A percentile compares a stretch with the other conserved stretches of the same genome.
These are phyloP conservation scores for Dolichallabes microphthalmus DNA, from an alignment of 2,113 vertebrate species.

Conservation along the genomic window DNA sequence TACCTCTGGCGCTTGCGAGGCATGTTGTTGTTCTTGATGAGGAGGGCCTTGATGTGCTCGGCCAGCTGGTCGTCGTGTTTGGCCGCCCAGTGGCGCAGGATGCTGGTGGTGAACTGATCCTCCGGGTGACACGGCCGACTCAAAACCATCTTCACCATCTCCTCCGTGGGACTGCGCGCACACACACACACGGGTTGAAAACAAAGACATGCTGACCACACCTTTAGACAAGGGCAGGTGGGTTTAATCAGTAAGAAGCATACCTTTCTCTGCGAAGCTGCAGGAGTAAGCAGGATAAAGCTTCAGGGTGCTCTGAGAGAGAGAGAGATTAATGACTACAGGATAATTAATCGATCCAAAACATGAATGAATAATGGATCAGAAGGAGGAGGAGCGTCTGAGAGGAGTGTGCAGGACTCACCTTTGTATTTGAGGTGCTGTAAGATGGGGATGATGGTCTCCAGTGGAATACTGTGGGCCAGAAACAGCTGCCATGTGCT, in stretches of 20 bases:
- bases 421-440: constrained; percentile 97
- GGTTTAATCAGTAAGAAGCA: constrained; percentile 33
- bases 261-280: constrained; percentile 93
- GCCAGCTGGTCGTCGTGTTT: constrained; percentile 88
- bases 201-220: not conserved
- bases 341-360: not conserved
- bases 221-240: not conserved
- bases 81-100: constrained; percentile 91
- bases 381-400: not conserved
- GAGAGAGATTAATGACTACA: not conserved
- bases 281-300: constrained; percentile 88
- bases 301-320: constrained; percentile 86
- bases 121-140: constrained; percentile 89
- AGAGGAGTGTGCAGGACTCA: constrained; percentile 48
- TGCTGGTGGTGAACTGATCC: constrained; percentile 96
- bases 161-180: constrained; percentile 84
- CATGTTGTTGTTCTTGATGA: constrained; percentile 98
- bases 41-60: constrained; percentile 91
- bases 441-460: constrained; percentile 92
- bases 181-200: not conserved
- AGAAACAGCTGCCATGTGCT: constrained; percentile 97
- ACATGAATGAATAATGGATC: not conserved
- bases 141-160: constrained; percentile 98
- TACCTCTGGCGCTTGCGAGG: constrained; percentile 92
- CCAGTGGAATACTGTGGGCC: constrained; percentile 89